Percentiles rank a stretch among this genome's conserved stretches.
phyloP scores from a whole-genome alignment of 2,113 vertebrate species.

The Reinhardtius hippoglossoides region DNA sequence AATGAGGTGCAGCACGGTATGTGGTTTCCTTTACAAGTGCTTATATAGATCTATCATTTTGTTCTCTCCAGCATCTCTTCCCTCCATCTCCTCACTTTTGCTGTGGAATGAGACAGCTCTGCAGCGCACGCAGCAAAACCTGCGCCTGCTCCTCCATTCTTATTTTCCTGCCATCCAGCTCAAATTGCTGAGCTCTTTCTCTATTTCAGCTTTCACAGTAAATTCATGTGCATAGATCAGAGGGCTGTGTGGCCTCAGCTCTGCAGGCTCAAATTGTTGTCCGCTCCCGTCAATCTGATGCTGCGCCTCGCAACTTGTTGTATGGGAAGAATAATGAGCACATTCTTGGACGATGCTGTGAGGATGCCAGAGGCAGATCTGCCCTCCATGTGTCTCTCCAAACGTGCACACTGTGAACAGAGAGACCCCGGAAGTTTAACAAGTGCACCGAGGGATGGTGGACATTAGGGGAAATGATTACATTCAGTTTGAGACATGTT shows the following conservation, averaged over 20 bases:
- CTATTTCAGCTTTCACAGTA: constrained; percentile 23
- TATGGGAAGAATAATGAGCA: constrained; percentile 74
- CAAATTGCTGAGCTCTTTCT: constrained; percentile 27
- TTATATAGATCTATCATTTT: constrained; percentile 17
- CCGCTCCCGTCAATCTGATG: constrained; percentile 49
- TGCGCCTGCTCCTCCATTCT: neutral
- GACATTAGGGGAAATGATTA: constrained; percentile 46
- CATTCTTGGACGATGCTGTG: constrained; percentile 62
- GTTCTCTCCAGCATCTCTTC: constrained; percentile 6
- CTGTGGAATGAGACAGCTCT: constrained; percentile 6
- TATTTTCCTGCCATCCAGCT: constrained; percentile 13
- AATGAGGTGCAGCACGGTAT: neutral
- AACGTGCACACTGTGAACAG: constrained; percentile 46
- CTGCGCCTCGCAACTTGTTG: constrained; percentile 40
- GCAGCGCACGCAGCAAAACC: constrained; percentile 6
- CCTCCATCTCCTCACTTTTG: constrained; percentile 6
- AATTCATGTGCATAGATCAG: constrained; percentile 53
- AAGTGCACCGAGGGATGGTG: constrained; percentile 30
- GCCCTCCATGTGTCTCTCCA: constrained; percentile 55
- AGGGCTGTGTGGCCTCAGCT: constrained; percentile 28
- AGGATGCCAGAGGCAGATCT: constrained; percentile 73
- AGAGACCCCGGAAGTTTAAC: constrained; percentile 48
- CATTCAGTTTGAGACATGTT: constrained; percentile 38
- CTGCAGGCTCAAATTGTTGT: constrained; percentile 43
- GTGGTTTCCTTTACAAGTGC: constrained; percentile 27